Percentiles rank a stretch among this genome's conserved stretches.
Conservation (phyloP, 2,113 vertebrate genomes). For the Onychorhynchus coronatus region DNA sequence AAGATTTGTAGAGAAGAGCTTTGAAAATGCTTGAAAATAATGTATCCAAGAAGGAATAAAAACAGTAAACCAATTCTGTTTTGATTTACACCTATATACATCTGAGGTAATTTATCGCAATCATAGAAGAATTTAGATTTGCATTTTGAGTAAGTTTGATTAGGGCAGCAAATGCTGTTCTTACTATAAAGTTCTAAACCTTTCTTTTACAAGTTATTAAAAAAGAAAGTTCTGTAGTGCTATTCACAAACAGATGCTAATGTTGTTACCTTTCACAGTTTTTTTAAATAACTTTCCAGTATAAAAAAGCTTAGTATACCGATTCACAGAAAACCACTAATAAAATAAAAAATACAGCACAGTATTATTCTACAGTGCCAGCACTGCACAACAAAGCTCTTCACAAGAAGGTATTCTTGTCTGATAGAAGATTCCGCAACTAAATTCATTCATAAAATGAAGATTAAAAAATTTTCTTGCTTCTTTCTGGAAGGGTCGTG, state of each 20-base stretch:
- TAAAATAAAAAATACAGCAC: background rate
- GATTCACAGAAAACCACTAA: background rate
- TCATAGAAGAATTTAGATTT: background rate
- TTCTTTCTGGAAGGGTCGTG: constrained; percentile 1
- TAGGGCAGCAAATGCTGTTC: background rate
- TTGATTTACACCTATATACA: background rate
- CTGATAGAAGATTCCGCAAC: background rate
- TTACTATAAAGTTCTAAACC: background rate
- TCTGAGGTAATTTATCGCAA: background rate
- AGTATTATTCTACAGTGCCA: background rate
- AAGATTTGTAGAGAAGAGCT: background rate
- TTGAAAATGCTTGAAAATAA: background rate
- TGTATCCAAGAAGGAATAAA: background rate
- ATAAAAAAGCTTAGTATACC: background rate
- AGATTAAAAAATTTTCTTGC: background rate
- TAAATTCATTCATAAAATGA: constrained; percentile 46
- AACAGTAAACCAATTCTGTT: background rate
- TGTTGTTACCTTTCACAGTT: background rate
- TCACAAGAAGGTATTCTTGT: background rate
- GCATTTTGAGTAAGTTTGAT: background rate
- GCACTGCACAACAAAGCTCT: background rate
- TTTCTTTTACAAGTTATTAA: background rate
- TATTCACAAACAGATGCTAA: background rate
- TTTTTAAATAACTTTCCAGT: background rate
- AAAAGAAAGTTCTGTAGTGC: background rate